Evolutionary conservation across 2,888 invertebrate species (phyloP), one percentile per base, ranked within the genome.

Genomic region (Tenodera sinensis): DNA sequence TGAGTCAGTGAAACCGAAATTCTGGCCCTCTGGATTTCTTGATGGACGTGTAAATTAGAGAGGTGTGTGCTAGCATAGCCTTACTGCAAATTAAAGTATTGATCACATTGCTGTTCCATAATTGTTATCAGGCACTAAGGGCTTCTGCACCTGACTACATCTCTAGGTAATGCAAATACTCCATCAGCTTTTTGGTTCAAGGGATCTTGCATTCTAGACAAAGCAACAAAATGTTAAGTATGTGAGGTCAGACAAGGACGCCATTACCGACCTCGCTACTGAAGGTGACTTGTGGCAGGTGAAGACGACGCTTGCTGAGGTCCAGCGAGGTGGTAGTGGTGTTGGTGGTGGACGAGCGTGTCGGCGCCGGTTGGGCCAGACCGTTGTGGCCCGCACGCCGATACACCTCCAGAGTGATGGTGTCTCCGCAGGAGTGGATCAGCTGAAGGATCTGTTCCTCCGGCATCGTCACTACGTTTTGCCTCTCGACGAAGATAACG

Each of bases 231-330:
- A 34, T 42, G 83, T 47, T 15, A 71, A 42, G 12, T 42, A 42
- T 1, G 81, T 54, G 28, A 85, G 88, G 89, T 94, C 94, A 97
- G 92, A 97, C 97, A 92, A 97, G 96, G 92, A 97, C 96, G 90
- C 97, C 97, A 92, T 95, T 96, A 97, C 97, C 97, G 96, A 98
- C 97, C 97, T 98, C 97, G 93, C 97, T 96, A 93, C 96, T 97
- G 94, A 97, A 97, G 88, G 97, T 97, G 93, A 98, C 97, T 94
- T 97, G 97, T 28, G 97, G 97, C 92, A 97, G 94, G 92, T 96
- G 95, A 30, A 97, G 94, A 92, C 96, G 95, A 93, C 96, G 95
- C 92, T 95, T 93, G 91, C 93, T 93, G 90, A 93, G 93, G 90
- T 94, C 94, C 88, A 91, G 91, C 14, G 92, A 91, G 84, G 91